phyloP scores from a whole-genome alignment of 2,113 vertebrate genomes.

The Mus musculus region GRCm39 chr4:149882001-149882500 shows the following conservation, averaged over 20 bases:
- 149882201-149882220: not conserved
- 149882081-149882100: not conserved
- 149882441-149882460: not conserved
- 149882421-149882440: not conserved
- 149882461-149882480: not conserved
- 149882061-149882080: not conserved
- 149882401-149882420: not conserved
- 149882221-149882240: not conserved
- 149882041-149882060: not conserved
- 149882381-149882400: not conserved
- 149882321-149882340: not conserved
- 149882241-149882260: not conserved
- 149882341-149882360: not conserved
- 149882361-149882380: not conserved
- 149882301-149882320: not conserved
- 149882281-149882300: not conserved
- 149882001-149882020: not conserved
- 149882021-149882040: not conserved
- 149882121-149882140: not conserved
- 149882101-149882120: not conserved
- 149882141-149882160: not conserved
- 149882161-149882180: not conserved
- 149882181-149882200: no score
- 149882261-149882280: not conserved
- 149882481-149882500: not conserved